phyloP scores from a whole-genome alignment of 1,140 invertebrate genomes.

The Orussus abietinus region DNA sequence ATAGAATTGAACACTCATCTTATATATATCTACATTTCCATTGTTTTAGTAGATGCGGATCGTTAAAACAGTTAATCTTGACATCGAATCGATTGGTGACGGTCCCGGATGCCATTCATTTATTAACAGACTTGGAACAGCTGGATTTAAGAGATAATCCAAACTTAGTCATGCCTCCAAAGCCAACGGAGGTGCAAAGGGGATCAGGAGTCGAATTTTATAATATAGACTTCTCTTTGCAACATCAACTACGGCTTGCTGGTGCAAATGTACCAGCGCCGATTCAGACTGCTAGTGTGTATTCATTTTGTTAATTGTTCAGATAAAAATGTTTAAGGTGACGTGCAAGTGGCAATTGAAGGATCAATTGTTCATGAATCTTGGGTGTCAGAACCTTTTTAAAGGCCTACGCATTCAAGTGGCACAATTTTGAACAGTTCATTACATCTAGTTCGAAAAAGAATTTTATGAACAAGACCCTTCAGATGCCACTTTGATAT shows the following conservation, averaged over 20 bases:
- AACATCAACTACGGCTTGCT: constrained; percentile 88
- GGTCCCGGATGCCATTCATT: constrained; percentile 94
- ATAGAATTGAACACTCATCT: neutral
- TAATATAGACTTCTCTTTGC: constrained; percentile 98
- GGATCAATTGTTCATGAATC: too few relatives aligned
- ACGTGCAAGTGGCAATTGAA: too few relatives aligned
- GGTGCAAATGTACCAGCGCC: constrained; percentile 81
- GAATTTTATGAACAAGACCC: too few relatives aligned
- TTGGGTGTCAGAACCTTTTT: too few relatives aligned
- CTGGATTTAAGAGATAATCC: constrained; percentile 92
- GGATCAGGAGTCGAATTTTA: constrained; percentile 91
- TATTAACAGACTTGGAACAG: constrained; percentile 85
- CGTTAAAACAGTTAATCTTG: constrained; percentile 91
- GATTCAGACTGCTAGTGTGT: constrained; percentile 62
- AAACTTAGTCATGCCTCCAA: constrained; percentile 96
- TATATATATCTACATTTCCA: constrained; percentile 5
- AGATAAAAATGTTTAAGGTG: too few relatives aligned
- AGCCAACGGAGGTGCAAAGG: constrained; percentile 76
- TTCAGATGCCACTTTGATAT: too few relatives aligned
- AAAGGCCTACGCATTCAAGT: too few relatives aligned
- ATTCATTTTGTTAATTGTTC: constrained; percentile 12
- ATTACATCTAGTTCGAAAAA: too few relatives aligned
- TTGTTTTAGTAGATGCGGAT: constrained; percentile 77
- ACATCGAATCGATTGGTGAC: constrained; percentile 93
- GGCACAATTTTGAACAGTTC: too few relatives aligned